Evolutionary conservation across 2,888 invertebrate genomes (phyloP).

Genomic region (Reticulitermes lucifugus): DNA sequence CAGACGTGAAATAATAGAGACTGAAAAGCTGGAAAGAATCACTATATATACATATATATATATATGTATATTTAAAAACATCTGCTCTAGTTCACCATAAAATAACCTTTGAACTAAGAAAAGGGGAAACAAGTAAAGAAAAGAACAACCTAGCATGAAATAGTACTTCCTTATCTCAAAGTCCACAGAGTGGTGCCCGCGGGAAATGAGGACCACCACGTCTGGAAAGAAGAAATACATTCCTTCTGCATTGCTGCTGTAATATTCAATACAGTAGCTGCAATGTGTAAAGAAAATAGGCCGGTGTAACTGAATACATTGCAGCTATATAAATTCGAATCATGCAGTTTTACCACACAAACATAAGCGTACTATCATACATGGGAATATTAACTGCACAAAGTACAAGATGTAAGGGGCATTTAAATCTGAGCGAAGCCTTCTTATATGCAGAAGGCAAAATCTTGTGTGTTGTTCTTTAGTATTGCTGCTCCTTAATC

Average conservation of each 20-base stretch:
- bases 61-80: background rate
- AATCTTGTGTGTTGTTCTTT: too few species aligned
- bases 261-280: too few species aligned
- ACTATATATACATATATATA: background rate
- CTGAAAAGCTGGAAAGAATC: background rate
- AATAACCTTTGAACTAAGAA: background rate
- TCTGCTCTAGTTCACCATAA: background rate
- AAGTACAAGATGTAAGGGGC: too few species aligned
- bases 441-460: too few species aligned
- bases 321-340: too few species aligned
- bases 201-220: background rate
- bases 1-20: background rate
- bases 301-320: too few species aligned
- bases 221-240: background rate
- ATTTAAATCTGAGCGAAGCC: too few species aligned
- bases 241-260: background rate
- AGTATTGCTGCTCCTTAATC: too few species aligned
- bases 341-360: too few species aligned
- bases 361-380: too few species aligned
- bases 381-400: too few species aligned
- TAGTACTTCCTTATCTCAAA: background rate
- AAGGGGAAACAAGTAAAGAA: background rate
- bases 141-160: background rate
- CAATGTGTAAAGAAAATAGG: too few species aligned
- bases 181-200: background rate